phyloP scores from a whole-genome alignment of 2,888 invertebrate genomes.

The Autographa pulchrina region DNA sequence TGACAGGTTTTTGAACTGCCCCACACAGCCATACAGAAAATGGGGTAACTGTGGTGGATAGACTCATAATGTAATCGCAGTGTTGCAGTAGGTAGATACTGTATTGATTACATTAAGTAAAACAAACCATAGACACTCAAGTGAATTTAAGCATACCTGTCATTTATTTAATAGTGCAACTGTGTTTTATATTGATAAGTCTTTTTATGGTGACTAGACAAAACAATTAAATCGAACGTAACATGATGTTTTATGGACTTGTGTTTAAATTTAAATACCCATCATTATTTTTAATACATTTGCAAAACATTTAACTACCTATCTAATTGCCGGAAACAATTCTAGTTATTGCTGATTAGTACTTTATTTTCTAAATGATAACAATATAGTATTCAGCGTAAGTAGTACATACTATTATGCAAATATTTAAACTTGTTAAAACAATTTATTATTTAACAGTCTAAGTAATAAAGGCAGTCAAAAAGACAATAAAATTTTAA shows the following conservation, averaged over 20 bases:
- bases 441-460: neutral
- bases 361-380: neutral
- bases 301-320: constrained; percentile 7
- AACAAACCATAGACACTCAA: constrained; percentile 39
- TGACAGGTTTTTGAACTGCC: too few species aligned
- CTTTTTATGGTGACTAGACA: constrained; percentile 3
- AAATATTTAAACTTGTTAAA: neutral
- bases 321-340: constrained; percentile 7
- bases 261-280: constrained; percentile 3
- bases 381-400: neutral
- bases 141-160: constrained; percentile 30
- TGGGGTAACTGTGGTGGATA: too few species aligned
- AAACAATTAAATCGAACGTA: neutral
- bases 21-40: too few species aligned
- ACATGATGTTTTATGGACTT: neutral
- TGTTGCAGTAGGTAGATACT: too few species aligned
- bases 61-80: too few species aligned
- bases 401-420: too few species aligned
- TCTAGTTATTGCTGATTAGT: constrained; percentile 6
- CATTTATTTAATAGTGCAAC: constrained; percentile 20
- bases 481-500: too few species aligned
- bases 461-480: too few species aligned
- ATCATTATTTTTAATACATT: constrained; percentile 19
- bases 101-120: constrained; percentile 17
- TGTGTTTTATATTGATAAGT: constrained; percentile 10